phyloP scores from a whole-genome alignment of 92 coral and sea anemone genomes.

The Zoanthus sociatus region DNA sequence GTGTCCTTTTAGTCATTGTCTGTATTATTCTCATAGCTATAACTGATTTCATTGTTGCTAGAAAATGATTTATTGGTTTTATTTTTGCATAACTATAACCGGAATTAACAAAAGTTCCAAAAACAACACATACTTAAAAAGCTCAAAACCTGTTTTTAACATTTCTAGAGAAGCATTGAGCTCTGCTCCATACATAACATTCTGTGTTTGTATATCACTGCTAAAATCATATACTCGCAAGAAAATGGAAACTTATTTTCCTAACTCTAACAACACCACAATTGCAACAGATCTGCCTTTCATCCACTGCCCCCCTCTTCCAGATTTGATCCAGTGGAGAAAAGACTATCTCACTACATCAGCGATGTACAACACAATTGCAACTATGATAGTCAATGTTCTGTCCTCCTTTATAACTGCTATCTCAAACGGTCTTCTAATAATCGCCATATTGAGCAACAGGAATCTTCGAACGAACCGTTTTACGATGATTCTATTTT shows the following conservation, averaged over 20 bases:
- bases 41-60: too few species aligned
- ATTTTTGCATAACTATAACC: too few species aligned
- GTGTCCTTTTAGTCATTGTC: too few species aligned
- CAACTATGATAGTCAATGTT: neutral
- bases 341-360: neutral
- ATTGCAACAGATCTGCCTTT: too few species aligned
- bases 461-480: neutral
- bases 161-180: too few species aligned
- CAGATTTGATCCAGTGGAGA: neutral
- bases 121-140: too few species aligned
- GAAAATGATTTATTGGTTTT: too few species aligned
- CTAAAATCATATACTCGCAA: neutral
- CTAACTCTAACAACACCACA: neutral
- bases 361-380: neutral
- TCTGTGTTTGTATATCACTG: neutral
- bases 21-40: too few species aligned
- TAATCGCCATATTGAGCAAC: neutral
- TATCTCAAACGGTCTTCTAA: neutral
- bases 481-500: neutral
- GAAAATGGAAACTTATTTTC: neutral
- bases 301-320: neutral
- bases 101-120: too few species aligned
- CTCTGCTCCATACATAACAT: too few species aligned
- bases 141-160: too few species aligned
- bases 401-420: neutral